Percentiles rank a stretch among this genome's conserved stretches.
phyloP scores from a whole-genome alignment of 2,797 vertebrate genomes.

The Eleutherodactylus coqui region DNA sequence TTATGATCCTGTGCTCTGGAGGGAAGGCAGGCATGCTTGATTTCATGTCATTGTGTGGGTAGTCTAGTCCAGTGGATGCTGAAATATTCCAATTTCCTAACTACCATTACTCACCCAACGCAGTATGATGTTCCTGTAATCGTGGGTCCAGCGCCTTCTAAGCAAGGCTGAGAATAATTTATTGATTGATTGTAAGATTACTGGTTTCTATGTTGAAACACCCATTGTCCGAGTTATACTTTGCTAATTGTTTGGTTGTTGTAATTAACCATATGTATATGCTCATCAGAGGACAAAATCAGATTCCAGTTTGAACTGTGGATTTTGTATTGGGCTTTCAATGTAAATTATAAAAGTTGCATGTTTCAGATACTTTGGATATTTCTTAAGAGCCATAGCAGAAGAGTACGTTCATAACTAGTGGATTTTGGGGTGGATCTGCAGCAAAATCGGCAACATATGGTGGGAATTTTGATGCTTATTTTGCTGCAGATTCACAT shows the following conservation, averaged over 20 bases:
- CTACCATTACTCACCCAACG: constrained; percentile 19
- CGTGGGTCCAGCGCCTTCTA: background rate
- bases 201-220: background rate
- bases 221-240: background rate
- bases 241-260: background rate
- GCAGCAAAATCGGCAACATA: too few species aligned
- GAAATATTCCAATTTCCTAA: constrained; percentile 31
- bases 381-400: too few species aligned
- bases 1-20: constrained; percentile 51
- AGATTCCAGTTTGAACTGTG: background rate
- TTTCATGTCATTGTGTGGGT: constrained; percentile 53
- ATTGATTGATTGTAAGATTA: background rate
- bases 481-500: too few species aligned
- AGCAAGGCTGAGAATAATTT: background rate
- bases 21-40: constrained; percentile 49
- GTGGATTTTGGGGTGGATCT: too few species aligned
- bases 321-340: background rate
- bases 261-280: background rate
- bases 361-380: background rate
- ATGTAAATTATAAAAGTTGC: background rate
- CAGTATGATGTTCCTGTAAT: constrained; percentile 2
- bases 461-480: too few species aligned
- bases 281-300: background rate
- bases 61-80: constrained; percentile 39
- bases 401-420: too few species aligned